Evolutionary conservation across 2,888 invertebrate genomes (phyloP), one percentile per base, ranked within the genome.

Genomic region (Schizotus pectinicornis): DNA sequence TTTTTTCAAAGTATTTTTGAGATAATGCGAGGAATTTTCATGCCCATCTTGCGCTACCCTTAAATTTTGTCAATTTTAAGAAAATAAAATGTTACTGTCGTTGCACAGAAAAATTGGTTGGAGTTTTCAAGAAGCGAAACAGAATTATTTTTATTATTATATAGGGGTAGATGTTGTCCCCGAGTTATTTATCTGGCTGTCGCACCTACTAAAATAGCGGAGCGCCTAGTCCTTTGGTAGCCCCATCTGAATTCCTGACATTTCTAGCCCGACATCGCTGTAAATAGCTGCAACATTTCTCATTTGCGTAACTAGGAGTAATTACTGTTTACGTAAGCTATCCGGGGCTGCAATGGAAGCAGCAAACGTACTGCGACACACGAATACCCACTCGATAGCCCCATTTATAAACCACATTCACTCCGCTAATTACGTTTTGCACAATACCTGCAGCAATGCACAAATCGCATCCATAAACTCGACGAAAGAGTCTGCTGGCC

Each of bases 351-450:
- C 52, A 51, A 52, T 42, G 9, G 49, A 50, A 54, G 59, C 51
- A 37, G 47, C 37, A 37, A 38, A 41, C 54, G 52, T 41, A 38
- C 56, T 48, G 41, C 58, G 54, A 50, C 62, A 64, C 55, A 64
- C 62, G 59, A 67, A 66, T 68, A 69, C 69, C 67, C 67, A 69
- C 70, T 67, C 68, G 69, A 71, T 70, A 70, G 68, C 67, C 70
- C 65, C 69, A 67, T 71, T 70, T 71, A 70, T 70, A 71, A 71
- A 67, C 65, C 67, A 69, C 70, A 71, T 72, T 72, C 70, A 70
- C 69, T 65, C 48, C 61, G 62, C 70, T 70, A 70, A 71, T 71
- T 71, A 67, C 71, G 58, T 67, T 70, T 71, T 69, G 65, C 69
- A 69, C 70, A 71, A 71, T 71, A 68, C 68, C 63, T 51, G 62